These are phyloP conservation scores for Torymus aiolomorphi DNA, from an alignment of 2,888 invertebrate species.

Conservation along the genomic window DNA sequence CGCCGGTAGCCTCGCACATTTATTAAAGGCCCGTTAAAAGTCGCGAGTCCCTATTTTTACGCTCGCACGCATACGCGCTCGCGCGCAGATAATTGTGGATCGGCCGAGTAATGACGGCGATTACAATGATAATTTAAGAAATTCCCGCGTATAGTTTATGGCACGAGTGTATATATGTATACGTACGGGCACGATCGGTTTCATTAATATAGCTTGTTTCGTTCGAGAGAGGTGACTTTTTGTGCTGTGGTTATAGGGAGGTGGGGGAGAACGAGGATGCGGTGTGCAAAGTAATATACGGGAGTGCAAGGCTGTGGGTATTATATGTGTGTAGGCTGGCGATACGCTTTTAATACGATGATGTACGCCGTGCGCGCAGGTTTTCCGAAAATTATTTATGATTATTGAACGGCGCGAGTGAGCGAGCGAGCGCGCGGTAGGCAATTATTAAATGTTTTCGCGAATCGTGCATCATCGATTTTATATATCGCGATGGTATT, in stretches of 20 bases:
- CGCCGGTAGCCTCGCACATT: slow-evolving; percentile 34
- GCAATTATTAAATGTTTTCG: slow-evolving; percentile 30
- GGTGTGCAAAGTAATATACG: background rate
- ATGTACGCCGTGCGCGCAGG: slow-evolving; percentile 16
- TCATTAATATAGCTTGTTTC: slow-evolving; percentile 35
- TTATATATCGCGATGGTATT: background rate
- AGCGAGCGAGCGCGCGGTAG: background rate
- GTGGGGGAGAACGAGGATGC: too few species aligned
- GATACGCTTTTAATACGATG: slow-evolving; percentile 16
- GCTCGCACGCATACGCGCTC: background rate
- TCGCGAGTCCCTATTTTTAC: background rate
- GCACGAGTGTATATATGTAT: background rate
- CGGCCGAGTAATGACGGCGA: slow-evolving; percentile 48
- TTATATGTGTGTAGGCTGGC: background rate
- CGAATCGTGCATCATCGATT: slow-evolving; percentile 10
- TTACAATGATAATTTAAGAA: slow-evolving; percentile 58
- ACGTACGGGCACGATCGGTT: slow-evolving; percentile 12
- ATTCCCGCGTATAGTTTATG: slow-evolving; percentile 28
- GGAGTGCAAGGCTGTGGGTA: background rate
- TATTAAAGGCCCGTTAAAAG: slow-evolving; percentile 37
- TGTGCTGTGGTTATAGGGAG: too few species aligned
- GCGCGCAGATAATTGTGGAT: slow-evolving; percentile 32
- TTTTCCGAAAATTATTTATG: slow-evolving; percentile 32
- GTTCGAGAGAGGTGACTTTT: too few species aligned
- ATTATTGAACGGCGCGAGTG: slow-evolving; percentile 28